These are phyloP conservation scores for Heliocidaris tuberculata DNA, from an alignment of 35 echinoderm and acorn worm genomes.

Conservation along the genomic window DNA sequence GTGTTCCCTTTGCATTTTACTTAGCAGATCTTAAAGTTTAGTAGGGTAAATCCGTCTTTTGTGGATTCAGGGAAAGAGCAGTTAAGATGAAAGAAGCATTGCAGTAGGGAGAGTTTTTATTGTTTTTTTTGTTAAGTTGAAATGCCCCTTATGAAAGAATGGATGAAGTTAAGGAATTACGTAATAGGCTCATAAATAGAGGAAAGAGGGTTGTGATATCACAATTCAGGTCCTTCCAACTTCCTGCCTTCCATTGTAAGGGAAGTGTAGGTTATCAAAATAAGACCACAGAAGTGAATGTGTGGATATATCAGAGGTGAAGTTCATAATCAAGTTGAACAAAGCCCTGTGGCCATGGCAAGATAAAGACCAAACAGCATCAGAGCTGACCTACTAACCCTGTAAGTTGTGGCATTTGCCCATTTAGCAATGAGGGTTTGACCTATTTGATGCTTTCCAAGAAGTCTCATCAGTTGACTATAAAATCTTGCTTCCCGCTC, in stretches of 20 bases:
- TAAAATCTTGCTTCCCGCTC: not conserved
- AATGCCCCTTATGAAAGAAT: not conserved
- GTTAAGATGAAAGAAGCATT: not conserved
- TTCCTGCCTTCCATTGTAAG: not conserved
- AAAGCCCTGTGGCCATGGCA: not conserved
- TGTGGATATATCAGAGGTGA: not conserved
- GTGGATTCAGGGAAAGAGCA: not conserved
- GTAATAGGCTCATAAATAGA: not conserved
- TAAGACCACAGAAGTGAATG: not conserved
- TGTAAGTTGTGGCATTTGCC: not conserved
- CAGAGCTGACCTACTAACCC: conserved; percentile 9
- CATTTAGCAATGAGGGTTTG: not conserved
- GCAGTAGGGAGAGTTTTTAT: not conserved
- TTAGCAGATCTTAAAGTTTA: not conserved
- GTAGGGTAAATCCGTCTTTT: not conserved
- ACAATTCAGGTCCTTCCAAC: not conserved
- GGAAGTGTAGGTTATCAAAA: not conserved
- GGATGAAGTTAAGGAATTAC: not conserved
- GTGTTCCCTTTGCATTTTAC: not conserved
- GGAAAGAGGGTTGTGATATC: no score
- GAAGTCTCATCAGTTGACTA: not conserved
- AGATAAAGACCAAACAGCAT: not conserved
- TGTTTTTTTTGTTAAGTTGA: not conserved
- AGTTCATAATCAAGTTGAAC: not conserved
- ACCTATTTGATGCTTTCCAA: conserved; percentile 13